These are phyloP conservation scores for Drosophila emarginata DNA, from an alignment of 2,888 invertebrate genomes.

Conservation along the genomic window DNA sequence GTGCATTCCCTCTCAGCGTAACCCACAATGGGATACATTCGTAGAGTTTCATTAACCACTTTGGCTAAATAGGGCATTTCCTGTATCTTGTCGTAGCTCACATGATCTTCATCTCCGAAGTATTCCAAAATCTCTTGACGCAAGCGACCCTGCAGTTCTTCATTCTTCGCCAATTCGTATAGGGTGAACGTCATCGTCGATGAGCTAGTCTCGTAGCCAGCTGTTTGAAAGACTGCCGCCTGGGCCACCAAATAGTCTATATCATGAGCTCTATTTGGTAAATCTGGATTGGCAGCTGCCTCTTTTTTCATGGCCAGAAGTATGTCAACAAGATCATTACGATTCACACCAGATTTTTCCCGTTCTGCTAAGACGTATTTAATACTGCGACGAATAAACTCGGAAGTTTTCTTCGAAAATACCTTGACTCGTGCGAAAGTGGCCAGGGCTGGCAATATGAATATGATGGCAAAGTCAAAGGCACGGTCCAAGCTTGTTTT, in stretches of 20 bases:
- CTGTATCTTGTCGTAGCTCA: constrained; percentile 80
- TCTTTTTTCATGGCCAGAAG: constrained; percentile 79
- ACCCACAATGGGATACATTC: constrained; percentile 73
- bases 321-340: constrained; percentile 83
- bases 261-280: constrained; percentile 13
- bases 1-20: constrained; percentile 65
- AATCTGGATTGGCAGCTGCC: not conserved
- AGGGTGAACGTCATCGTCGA: constrained; percentile 81
- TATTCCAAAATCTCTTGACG: constrained; percentile 80
- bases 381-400: constrained; percentile 79
- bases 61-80: constrained; percentile 82
- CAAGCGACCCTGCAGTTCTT: constrained; percentile 80
- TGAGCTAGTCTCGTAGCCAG: constrained; percentile 80
- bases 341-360: constrained; percentile 69
- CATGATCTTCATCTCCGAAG: constrained; percentile 54
- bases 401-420: constrained; percentile 49
- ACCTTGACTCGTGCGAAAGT: constrained; percentile 51
- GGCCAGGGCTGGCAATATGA: constrained; percentile 62
- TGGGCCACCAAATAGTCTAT: constrained; percentile 75
- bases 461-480: constrained; percentile 52
- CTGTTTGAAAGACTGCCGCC: constrained; percentile 78
- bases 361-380: constrained; percentile 80
- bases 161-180: constrained; percentile 80
- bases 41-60: constrained; percentile 77
- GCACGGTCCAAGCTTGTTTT: constrained; percentile 32